Evolutionary conservation across 2,797 vertebrate genomes (phyloP).

Genomic region (Rhinophrynus dorsalis): DNA sequence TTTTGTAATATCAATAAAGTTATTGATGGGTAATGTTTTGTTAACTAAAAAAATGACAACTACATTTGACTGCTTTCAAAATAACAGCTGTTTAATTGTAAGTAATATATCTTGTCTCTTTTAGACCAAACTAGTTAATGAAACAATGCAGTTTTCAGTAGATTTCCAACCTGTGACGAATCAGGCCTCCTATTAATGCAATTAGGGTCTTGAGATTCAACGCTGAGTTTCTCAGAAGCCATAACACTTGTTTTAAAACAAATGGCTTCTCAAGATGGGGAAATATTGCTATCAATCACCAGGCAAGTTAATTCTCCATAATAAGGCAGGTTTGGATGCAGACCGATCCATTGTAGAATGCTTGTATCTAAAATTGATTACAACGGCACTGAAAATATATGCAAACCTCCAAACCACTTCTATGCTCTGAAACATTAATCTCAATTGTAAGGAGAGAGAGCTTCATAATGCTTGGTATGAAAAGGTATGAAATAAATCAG

Average conservation of each 20-base stretch:
- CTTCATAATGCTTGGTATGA: conserved; percentile 72
- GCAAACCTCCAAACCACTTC: conserved; percentile 72
- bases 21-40: not conserved
- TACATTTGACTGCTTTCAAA: conserved; percentile 5
- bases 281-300: conserved; percentile 77
- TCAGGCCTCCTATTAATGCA: conserved; percentile 51
- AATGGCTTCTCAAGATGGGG: conserved; percentile 71
- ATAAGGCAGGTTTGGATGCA: conserved; percentile 75
- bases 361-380: conserved; percentile 77
- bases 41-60: not conserved
- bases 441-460: conserved; percentile 72
- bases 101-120: conserved; percentile 21
- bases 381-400: conserved; percentile 76
- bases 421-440: conserved; percentile 75
- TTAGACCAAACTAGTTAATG: not conserved
- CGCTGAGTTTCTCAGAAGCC: conserved; percentile 52
- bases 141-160: conserved; percentile 26
- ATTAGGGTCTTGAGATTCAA: conserved; percentile 52
- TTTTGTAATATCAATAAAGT: not conserved
- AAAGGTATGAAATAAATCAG: conserved; percentile 77
- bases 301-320: conserved; percentile 77
- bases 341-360: conserved; percentile 72
- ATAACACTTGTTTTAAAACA: conserved; percentile 72
- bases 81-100: not conserved
- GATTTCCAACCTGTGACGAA: conserved; percentile 47